These are phyloP conservation scores for Mycetomoellerius zeteki DNA, from an alignment of 1,140 invertebrate species.

Conservation along the genomic window DNA sequence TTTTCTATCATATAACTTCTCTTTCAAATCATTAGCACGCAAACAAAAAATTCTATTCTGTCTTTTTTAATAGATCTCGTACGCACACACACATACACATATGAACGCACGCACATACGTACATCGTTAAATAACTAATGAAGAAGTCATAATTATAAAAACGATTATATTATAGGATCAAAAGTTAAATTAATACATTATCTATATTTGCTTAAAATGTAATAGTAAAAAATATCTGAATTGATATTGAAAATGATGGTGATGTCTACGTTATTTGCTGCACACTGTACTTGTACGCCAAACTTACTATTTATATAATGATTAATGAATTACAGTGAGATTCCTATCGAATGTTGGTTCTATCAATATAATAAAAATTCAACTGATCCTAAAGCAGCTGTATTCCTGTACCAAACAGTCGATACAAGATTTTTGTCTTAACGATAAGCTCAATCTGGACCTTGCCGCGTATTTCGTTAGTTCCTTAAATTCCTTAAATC, in stretches of 20 bases:
- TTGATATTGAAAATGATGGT: not conserved
- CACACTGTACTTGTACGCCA: not conserved
- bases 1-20: not conserved
- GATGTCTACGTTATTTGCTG: not conserved
- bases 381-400: not conserved
- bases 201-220: not conserved
- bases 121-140: not conserved
- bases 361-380: constrained; percentile 5
- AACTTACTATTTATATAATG: no score
- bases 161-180: not conserved
- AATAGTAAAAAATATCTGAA: not conserved
- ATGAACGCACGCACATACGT: not conserved
- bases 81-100: not conserved
- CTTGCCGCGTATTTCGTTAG: constrained; percentile 37
- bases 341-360: not conserved
- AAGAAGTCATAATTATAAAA: not conserved
- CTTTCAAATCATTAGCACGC: not conserved
- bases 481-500: constrained; percentile 49
- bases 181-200: constrained; percentile 1
- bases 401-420: not conserved
- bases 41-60: not conserved
- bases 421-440: not conserved
- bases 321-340: constrained; percentile 18
- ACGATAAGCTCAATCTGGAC: not conserved
- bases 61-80: not conserved